These are phyloP conservation scores for Drosophila funebris DNA, from an alignment of 1,140 invertebrate species.

Conservation along the genomic window DNA sequence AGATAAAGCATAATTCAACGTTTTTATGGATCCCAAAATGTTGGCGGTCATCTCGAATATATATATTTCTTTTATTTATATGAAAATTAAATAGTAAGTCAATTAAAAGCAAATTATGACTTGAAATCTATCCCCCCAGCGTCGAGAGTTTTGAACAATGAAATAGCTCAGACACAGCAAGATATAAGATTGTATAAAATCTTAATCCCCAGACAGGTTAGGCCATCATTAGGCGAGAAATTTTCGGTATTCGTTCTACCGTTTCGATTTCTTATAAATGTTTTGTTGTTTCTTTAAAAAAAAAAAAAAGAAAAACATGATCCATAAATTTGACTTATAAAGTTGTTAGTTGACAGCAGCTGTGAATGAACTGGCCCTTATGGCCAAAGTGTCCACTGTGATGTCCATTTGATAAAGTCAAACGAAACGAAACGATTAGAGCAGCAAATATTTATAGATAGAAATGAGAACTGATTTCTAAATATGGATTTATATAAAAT, in stretches of 20 bases:
- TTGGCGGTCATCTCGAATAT: constrained; percentile 27
- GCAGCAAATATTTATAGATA: constrained; percentile 12
- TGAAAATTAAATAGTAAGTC: constrained; percentile 76
- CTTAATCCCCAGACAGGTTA: constrained; percentile 73
- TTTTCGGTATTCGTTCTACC: constrained; percentile 38
- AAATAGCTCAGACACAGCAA: constrained; percentile 22
- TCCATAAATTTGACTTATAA: constrained; percentile 77
- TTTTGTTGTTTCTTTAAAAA: constrained; percentile 21
- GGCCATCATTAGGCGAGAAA: constrained; percentile 29
- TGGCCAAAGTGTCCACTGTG: constrained; percentile 14
- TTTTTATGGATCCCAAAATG: constrained; percentile 41
- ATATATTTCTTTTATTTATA: constrained; percentile 57
- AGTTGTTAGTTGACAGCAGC: constrained; percentile 68
- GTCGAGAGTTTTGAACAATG: constrained; percentile 35
- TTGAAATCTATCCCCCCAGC: constrained; percentile 12
- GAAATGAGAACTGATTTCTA: neutral
- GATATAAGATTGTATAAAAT: constrained; percentile 64
- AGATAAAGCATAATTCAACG: constrained; percentile 57
- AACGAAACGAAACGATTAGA: constrained; percentile 8
- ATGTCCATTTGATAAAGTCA: constrained; percentile 28
- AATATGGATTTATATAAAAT: neutral
- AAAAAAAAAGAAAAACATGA: constrained; percentile 31
- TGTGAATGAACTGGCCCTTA: constrained; percentile 61
- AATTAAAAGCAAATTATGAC: constrained; percentile 73
- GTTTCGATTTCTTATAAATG: constrained; percentile 41